Evolutionary conservation across 2,797 vertebrate species (phyloP).

Genomic region (Lateolabrax maculatus): DNA sequence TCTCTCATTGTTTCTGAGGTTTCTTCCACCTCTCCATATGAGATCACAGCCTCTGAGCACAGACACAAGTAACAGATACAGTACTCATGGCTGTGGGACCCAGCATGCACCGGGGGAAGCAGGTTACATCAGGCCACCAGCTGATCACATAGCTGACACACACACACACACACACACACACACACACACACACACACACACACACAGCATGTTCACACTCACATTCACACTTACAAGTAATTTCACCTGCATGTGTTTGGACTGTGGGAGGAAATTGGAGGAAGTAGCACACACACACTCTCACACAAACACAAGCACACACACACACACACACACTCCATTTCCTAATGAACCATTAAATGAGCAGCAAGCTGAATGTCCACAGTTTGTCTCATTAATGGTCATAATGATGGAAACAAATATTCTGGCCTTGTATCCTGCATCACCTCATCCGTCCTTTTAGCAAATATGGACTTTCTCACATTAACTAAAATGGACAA

Average conservation of each 20-base stretch:
- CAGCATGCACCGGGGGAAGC: background rate
- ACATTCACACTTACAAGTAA: background rate
- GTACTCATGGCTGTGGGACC: background rate
- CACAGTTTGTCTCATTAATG: background rate
- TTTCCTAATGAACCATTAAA: background rate
- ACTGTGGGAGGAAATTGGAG: slow-evolving; percentile 1
- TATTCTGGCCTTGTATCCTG: background rate
- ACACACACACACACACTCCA: background rate
- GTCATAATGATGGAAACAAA: background rate
- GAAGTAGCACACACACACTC: background rate
- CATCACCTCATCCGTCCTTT: background rate
- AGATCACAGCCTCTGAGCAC: background rate
- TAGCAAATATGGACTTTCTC: background rate
- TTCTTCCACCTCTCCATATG: too few relatives aligned
- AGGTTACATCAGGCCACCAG: background rate
- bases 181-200: background rate
- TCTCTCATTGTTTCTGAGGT: too few relatives aligned
- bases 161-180: background rate
- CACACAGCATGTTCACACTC: background rate
- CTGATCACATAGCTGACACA: background rate
- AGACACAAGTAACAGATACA: background rate
- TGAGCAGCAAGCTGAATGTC: background rate
- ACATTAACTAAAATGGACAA: background rate
- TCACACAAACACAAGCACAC: background rate
- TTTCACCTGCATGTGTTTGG: background rate